Evolutionary conservation across 1,140 invertebrate genomes (phyloP), one percentile per base, ranked within the genome.

Genomic region (Macrostomum lignano): DNA sequence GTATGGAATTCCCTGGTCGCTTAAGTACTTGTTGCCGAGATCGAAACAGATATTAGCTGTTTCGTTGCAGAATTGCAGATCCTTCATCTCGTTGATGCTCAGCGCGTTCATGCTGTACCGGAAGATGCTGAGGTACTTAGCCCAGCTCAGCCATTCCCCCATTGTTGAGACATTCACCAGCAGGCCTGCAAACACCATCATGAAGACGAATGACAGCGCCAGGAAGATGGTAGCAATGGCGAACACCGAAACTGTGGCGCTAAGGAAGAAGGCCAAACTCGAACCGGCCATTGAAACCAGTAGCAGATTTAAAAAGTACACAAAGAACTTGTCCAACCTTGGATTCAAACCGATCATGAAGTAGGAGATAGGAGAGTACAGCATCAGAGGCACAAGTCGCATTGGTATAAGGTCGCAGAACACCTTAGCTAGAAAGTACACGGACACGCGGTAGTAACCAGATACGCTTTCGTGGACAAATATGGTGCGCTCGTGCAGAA

Each of bases 381-480:
- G 7, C 6, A 38, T 26, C 3, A 21, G n/a, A 7, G 37, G 37
- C 17, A 38, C 17, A 7, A 23, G 26, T 30, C 28, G 20, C 9
- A 22, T 35, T 17, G 37, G 37, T 20, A 38, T 9, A 7, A 38
- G 3, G 26, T 38, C 37, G 28, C 37, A 38, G n/a, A 38, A 9
- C 7, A 38, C 2, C 28, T 38, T 38, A 2, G 37, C 2, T 7
- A 38, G 26, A 19, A 37, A 37, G 25, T 36, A 37, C 11, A 23
- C 21, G 2, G 30, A 21, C 7, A 32, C 29, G 13, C 36, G 6
- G 26, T 37, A 37, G 21, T 37, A 37, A n/a, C 36, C 36, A 37
- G 31, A 33, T 2, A 25, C 10, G 29, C 35, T 37, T 25, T 37
- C 36, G 20, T 37, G 31, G 3, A 54, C 42, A 29, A 55, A 55